Conservation (phyloP, 2,113 vertebrate species). For the Donacobius atricapilla region DNA sequence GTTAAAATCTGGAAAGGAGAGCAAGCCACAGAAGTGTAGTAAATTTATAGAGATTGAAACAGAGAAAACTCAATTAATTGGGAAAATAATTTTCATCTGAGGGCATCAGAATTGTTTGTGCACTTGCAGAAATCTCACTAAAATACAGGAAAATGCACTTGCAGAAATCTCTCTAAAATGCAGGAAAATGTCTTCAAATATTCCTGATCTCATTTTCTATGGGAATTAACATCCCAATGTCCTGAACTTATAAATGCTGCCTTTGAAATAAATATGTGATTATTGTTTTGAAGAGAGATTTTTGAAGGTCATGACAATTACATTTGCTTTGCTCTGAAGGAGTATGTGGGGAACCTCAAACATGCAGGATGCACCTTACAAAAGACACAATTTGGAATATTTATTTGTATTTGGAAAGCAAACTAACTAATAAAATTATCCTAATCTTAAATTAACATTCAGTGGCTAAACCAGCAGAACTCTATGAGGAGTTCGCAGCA, state of each 20-base stretch:
- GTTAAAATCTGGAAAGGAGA: background rate
- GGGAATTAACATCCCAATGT: background rate
- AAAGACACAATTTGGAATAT: background rate
- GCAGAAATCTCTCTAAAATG: background rate
- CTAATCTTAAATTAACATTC: background rate
- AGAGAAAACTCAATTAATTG: background rate
- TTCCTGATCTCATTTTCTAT: background rate
- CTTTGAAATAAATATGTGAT: background rate
- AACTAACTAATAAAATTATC: background rate
- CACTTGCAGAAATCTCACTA: background rate
- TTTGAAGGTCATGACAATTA: background rate
- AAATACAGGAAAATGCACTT: background rate
- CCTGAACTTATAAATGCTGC: background rate
- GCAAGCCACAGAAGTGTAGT: background rate
- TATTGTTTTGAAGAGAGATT: background rate
- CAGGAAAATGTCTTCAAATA: background rate
- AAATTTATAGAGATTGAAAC: background rate
- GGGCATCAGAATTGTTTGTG: background rate
- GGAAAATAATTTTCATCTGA: background rate
- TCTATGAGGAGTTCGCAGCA: background rate
- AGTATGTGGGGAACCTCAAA: background rate
- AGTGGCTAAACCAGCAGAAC: background rate
- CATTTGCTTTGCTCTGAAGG: background rate
- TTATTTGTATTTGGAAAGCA: background rate
- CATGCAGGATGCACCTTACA: background rate